These are phyloP conservation scores for Caenorhabditis briggsae DNA, from an alignment of 1,140 invertebrate species.

Conservation along the genomic window DNA sequence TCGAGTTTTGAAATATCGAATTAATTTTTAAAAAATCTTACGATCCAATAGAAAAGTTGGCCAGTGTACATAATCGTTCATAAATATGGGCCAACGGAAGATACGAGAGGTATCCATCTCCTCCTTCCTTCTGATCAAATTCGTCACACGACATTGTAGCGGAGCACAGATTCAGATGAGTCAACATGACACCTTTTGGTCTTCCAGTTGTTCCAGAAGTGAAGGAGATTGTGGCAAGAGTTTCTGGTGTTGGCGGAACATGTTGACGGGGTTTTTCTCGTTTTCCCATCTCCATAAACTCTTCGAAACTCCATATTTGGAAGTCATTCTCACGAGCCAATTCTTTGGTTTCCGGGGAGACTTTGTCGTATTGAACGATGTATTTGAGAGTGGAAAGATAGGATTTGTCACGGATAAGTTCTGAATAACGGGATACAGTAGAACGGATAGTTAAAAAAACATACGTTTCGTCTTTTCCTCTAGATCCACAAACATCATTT, in stretches of 20 bases:
- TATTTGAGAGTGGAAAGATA: constrained; percentile 50
- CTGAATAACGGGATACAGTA: no score
- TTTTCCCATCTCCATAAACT: constrained; percentile 51
- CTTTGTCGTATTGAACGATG: constrained; percentile 47
- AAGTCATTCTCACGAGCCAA: constrained; percentile 55
- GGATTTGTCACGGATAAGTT: constrained; percentile 27
- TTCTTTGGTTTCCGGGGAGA: neutral
- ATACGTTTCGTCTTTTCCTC: constrained; percentile 45
- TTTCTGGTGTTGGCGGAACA: constrained; percentile 43
- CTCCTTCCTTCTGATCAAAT: constrained; percentile 15
- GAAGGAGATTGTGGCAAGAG: constrained; percentile 69
- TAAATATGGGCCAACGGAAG: constrained; percentile 95
- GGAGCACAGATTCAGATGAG: constrained; percentile 82
- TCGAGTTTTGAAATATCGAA: no score
- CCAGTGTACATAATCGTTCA: constrained; percentile 69
- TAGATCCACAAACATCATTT: constrained; percentile 44
- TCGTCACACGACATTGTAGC: constrained; percentile 85
- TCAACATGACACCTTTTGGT: constrained; percentile 80
- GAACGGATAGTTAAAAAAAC: no score
- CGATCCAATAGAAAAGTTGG: constrained; percentile 36
- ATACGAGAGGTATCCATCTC: constrained; percentile 84
- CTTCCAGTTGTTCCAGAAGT: constrained; percentile 80
- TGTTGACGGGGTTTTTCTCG: constrained; percentile 32
- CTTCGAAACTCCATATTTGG: constrained; percentile 39
- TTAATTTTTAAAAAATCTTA: constrained; percentile 82